These are phyloP conservation scores for Hystrix cristata DNA, from an alignment of 2,113 vertebrate genomes.

Conservation along the genomic window DNA sequence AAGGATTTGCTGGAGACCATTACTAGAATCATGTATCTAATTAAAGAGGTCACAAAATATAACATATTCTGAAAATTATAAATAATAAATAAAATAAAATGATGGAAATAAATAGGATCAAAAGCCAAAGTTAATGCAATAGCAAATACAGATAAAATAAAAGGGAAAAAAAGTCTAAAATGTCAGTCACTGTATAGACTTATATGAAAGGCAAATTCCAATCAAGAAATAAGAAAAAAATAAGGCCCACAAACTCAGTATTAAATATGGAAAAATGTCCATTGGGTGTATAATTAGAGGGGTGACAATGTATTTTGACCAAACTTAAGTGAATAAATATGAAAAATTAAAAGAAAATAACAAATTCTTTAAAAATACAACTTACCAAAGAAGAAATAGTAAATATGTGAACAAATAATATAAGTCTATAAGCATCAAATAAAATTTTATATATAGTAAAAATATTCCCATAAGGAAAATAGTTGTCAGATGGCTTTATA, in stretches of 20 bases:
- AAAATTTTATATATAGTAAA: background rate
- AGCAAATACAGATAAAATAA: background rate
- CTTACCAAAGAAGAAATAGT: background rate
- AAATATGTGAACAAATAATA: background rate
- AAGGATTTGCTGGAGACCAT: background rate
- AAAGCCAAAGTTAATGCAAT: background rate
- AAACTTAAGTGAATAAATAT: background rate
- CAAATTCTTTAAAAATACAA: background rate
- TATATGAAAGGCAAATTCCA: background rate
- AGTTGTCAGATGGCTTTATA: background rate
- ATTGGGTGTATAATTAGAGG: background rate
- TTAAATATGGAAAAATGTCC: background rate
- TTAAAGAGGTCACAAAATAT: background rate
- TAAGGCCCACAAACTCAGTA: background rate
- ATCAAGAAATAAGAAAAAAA: background rate
- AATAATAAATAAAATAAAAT: background rate
- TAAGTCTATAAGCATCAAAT: background rate
- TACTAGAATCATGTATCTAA: background rate
- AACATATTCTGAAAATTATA: background rate
- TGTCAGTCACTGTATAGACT: background rate
- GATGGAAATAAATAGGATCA: background rate
- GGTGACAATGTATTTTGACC: background rate
- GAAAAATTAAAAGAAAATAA: background rate
- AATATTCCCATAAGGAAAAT: conserved; percentile 22
- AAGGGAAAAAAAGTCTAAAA: background rate